A percentile compares a stretch with the other conserved stretches of the same genome.
Conservation (phyloP, 1,140 invertebrate species). For the Drosophila grimshawi region DNA sequence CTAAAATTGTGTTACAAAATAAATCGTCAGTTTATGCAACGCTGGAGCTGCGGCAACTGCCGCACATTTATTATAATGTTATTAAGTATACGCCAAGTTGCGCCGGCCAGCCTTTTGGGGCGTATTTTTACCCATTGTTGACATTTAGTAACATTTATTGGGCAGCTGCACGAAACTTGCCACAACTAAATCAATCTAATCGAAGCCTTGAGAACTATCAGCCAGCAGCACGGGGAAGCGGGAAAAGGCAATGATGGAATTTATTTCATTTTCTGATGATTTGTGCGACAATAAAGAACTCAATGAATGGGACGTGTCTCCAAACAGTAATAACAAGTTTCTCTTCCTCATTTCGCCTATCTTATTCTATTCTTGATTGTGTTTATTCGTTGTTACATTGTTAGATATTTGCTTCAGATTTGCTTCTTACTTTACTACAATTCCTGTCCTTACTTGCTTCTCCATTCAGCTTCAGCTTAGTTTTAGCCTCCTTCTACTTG, state of each 20-base stretch:
- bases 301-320: background rate
- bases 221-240: no score
- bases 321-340: no score
- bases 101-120: slow-evolving; percentile 7
- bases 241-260: no score
- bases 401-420: no score
- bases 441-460: no score
- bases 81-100: slow-evolving; percentile 60
- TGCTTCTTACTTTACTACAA: no score
- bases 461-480: no score
- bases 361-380: no score
- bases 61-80: slow-evolving; percentile 43
- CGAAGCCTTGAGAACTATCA: background rate
- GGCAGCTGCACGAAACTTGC: slow-evolving; percentile 38
- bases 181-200: slow-evolving; percentile 11
- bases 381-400: no score
- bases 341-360: no score
- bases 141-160: slow-evolving; percentile 55
- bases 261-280: background rate
- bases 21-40: slow-evolving; percentile 51
- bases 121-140: slow-evolving; percentile 38
- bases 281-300: background rate
- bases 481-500: no score
- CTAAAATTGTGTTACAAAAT: slow-evolving; percentile 10
- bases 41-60: slow-evolving; percentile 13